Evolutionary conservation across 2,113 vertebrate genomes (phyloP), one percentile per base, ranked within the genome.

Genomic region (Aythya baeri): DNA sequence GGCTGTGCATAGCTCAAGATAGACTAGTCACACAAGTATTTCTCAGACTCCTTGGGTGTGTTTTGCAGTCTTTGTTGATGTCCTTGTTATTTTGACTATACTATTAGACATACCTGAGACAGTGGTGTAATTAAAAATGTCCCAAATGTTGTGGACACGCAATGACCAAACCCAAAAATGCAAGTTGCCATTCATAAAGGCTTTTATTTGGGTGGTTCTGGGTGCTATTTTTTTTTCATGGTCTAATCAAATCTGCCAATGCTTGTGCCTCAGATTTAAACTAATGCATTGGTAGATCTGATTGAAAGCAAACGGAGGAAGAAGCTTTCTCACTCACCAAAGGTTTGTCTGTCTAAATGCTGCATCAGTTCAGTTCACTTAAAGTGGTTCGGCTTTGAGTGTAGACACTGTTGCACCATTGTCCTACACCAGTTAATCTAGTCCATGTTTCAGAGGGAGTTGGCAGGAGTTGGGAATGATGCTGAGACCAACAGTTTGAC

Each of bases 331-430:
- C 92, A 94, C 77, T 96, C 88, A 96, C 96, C 96, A 96, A 96
- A 97, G 96, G 80, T 93, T 89, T 95, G 62, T 95, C 95, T 96
- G 93, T 96, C 90, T 91, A 97, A 89, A 93, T 94, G 91, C 96
- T 96, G 93, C 88, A 93, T 82, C 91, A 96, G 91, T 96, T 90
- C 91, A 87, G 91, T 96, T 91, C 91, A 87, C 92, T 97, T 94
- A 23, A 96, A 94, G 90, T 76, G 49, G 31, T 72, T 86, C 86
- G 89, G 46, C 93, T 97, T 97, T 96, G 93, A 95, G 90, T 90
- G 59, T 41, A 78, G 54, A 93, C 36, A 58, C 93, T 96, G 93
- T 94, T 96, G 93, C 94, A 86, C 77, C 92, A 86, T 94, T 90
- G 61, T 88, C 21, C 90, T 87, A 94, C 58, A 23, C 44, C 90